phyloP scores from a whole-genome alignment of 2,888 invertebrate species.

The Carterocephalus palaemon region DNA sequence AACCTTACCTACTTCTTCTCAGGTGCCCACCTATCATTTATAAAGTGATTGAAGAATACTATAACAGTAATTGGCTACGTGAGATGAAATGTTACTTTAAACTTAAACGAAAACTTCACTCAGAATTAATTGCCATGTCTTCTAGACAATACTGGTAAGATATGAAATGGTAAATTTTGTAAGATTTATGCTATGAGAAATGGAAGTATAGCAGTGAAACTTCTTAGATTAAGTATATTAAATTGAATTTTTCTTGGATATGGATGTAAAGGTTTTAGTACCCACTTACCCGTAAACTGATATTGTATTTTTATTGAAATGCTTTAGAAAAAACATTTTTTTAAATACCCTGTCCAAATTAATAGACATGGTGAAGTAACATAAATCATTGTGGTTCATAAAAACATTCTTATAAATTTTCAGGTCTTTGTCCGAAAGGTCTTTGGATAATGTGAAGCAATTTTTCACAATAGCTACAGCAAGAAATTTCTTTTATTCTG shows the following conservation, averaged over 20 bases:
- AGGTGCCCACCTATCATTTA: constrained; percentile 35
- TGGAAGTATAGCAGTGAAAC: no score
- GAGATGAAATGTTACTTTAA: constrained; percentile 40
- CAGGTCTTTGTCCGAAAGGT: constrained; percentile 24
- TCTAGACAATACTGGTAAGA: constrained; percentile 48
- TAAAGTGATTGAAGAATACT: constrained; percentile 34
- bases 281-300: no score
- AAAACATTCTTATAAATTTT: no score
- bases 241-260: no score
- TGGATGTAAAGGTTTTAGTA: no score
- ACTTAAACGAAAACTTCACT: constrained; percentile 35
- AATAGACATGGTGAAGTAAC: no score
- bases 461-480: constrained; percentile 44
- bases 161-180: constrained; percentile 14
- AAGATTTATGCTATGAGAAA: constrained; percentile 1
- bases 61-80: constrained; percentile 41
- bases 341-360: no score
- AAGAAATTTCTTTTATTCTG: constrained; percentile 47
- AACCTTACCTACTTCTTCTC: constrained; percentile 26
- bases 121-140: constrained; percentile 43
- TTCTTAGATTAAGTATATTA: no score
- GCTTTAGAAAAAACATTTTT: no score
- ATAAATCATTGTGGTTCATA: no score
- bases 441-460: constrained; percentile 18
- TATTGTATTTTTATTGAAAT: no score